Evolutionary conservation across 2,797 vertebrate genomes (phyloP), one percentile per base, ranked within the genome.

Genomic region (Pygocentrus nattereri): DNA sequence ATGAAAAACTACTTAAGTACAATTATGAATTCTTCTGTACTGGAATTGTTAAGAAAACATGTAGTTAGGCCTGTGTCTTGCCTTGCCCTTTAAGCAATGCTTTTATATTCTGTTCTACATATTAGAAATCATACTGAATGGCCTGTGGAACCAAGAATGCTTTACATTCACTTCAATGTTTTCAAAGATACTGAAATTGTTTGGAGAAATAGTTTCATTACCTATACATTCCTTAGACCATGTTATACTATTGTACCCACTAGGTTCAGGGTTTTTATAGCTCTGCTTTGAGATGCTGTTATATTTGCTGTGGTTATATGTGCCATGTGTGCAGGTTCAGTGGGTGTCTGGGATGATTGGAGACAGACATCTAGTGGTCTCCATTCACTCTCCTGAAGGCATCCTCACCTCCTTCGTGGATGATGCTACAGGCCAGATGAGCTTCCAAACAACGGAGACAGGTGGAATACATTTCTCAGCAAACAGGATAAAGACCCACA

Each of bases 391-490:
- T 0, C 97, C 98, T 21, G 89, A 85, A 0, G 91, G 95, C 25
- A 76, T 95, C 81, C 73, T 95, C 15, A 87, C 98, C 0, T 93
- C 94, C 0, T 82, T n/a, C 0, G 92, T 93, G 7, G 92, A 95
- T 69, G 91, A 97, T 0, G 83, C 90, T 0, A 91, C 90, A 16
- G 97, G 96, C 50, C 96, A 98, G 91, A 94, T 98, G 87, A 95
- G 93, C 93, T 97, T 99, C 79, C 77, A 88, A 76, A 91, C 94
- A 2, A 76, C 91, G 76, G 96, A 99, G 84, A 95, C 96, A 80
- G 98, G 96, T 96, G 47, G 16, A 34, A 91, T 89, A 71, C 59
- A 68, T 5, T 19, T 74, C 49, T 25, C 12, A 54, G 18, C 11
- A 25, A 58, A 65, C 30, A 52, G 50, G 47, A 52, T 10, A 58